These are phyloP conservation scores for Microcebus tavaratra DNA, from an alignment of 2,113 vertebrate species.

Conservation along the genomic window DNA sequence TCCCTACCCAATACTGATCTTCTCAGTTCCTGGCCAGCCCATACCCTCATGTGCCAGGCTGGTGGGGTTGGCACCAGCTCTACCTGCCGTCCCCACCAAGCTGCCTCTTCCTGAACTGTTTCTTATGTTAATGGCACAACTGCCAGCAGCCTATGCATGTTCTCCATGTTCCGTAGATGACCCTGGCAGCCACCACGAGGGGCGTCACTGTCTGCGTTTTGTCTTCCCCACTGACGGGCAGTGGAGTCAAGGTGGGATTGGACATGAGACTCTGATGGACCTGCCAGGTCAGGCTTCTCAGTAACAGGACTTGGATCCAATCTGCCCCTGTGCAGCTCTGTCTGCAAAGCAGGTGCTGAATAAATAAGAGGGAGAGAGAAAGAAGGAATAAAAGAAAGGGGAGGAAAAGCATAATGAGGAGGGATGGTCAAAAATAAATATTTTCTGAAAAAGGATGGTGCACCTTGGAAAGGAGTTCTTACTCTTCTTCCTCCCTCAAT, in stretches of 20 bases:
- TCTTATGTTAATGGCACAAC: neutral
- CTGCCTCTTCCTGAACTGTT: neutral
- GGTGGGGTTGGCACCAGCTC: neutral
- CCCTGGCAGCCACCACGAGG: neutral
- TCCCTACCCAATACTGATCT: too few relatives aligned
- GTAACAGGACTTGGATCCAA: neutral
- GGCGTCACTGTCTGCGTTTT: neutral
- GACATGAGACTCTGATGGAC: neutral
- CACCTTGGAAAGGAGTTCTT: neutral
- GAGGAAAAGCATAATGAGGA: neutral
- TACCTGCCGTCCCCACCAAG: neutral
- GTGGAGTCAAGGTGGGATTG: too few relatives aligned
- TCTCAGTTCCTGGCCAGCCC: too few relatives aligned
- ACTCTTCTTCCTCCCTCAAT: neutral
- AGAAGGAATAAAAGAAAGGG: neutral
- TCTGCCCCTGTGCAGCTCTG: neutral
- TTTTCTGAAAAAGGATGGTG: neutral
- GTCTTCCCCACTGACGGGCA: neutral
- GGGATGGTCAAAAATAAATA: neutral
- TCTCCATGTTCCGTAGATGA: neutral
- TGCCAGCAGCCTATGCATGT: neutral
- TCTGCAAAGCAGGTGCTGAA: neutral
- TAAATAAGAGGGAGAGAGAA: neutral
- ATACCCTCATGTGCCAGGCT: neutral
- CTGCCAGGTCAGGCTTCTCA: neutral